Base-by-base conservation (phyloP, 1,140 invertebrate species). In the Wasmannia auropunctata region DNA sequence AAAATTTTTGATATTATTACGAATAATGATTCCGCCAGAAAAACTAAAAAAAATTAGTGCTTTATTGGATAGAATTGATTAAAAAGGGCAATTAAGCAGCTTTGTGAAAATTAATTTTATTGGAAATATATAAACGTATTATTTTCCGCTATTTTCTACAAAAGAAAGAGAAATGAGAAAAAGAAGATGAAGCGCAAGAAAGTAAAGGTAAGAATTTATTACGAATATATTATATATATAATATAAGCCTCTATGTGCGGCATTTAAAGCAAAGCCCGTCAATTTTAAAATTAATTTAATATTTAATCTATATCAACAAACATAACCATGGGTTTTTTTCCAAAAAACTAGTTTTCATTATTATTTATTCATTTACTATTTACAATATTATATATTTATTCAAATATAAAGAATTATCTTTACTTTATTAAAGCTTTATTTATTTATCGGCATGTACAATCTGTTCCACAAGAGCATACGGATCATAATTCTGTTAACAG, bases 191-290 rank as follows among this genome's bases (percentile, higher is more conserved):
- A 28, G 16, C 31, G 63, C 70, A 87, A 69, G 43, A 25, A 56
- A 83, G 10, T 34, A 54, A 80, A 51, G 2, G 10, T 75, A 86
- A 22, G 77, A 86, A 43, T 91, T 91, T 91, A 91, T 91, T 91
- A 63, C 56, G 37, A 86, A 54, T 75, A 40, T 87, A 86, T 51
- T 49, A 87, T 77, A 87, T 80, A 63, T 90, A 91, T 85, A 80
- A n/a, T 89, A 92, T 77, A 90, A 88, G 70, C 80, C 84, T 90
- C 88, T 90, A 43, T 89, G 74, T 86, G 81, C 74, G 74, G 88
- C 79, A 89, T 89, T 89, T 80, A 49, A 87, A 88, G 43, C 49
- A 28, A 79, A 80, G 22, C n/a, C 37, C 54, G 37, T 80, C 31
- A 54, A 25, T 25, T 72, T 63, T 65, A n/a, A 49, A 56, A 31